Base-by-base conservation (phyloP, 1,140 invertebrate genomes). In the Holotrichia oblita region DNA sequence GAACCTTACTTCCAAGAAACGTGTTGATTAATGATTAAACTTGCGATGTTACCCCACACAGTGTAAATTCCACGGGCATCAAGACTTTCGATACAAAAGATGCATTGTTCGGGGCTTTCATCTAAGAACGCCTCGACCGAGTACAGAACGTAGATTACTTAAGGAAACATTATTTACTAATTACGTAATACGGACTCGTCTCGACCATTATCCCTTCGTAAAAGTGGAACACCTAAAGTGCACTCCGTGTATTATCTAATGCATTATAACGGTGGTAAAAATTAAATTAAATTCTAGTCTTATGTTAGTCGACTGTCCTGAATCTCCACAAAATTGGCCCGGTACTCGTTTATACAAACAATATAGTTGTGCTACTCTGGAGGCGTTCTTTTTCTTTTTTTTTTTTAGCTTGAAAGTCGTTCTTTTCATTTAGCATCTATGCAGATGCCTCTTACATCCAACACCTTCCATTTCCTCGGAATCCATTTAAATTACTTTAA, bases 71-170 rank as follows among this genome's bases (percentile, higher is more conserved):
- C 48, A 7, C 17, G 17, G 22, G 27, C 7, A 69, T 69, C 61
- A 69, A 27, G 61, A 69, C 61, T 69, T 69, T 69, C 22, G 22
- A 69, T 69, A 69, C 61, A 34, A 69, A 69, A 69, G 61, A 24
- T 69, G 61, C 61, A 69, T 69, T 69, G 61, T 69, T 69, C 61
- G 22, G 24, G 27, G 61, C 61, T 69, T 69, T 69, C 61, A 69
- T 8, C 61, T 69, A 69, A 34, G 61, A 55, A 55, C 48, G 48
- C 3, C 8, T 10, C 14, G 14, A 10, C 22, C 22, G 4, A 69
- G 8, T 12, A 27, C 20, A 4, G 61, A 20, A 69, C 24, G 61
- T 69, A 27, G 20, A 69, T 69, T 34, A 34, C 22, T 69, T 27
- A 69, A 27, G 61, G 3, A 69, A 69, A 69, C 61, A 69, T 69